Percentiles rank a stretch among this genome's conserved stretches.
phyloP scores from a whole-genome alignment of 2,888 invertebrate species.

The Zygothrica quintamaculata region DNA sequence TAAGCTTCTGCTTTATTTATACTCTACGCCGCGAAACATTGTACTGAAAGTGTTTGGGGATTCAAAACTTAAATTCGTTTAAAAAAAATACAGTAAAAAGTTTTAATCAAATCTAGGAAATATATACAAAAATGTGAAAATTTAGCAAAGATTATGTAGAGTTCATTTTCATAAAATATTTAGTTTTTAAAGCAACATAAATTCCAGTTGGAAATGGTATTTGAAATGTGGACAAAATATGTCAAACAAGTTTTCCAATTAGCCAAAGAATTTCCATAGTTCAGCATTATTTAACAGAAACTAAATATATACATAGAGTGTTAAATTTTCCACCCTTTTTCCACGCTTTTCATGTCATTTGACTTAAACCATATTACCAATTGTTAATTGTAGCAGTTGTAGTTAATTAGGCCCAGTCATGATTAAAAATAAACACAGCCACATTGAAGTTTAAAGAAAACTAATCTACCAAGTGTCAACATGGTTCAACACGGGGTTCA shows the following conservation, averaged over 20 bases:
- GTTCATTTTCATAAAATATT: too few relatives aligned
- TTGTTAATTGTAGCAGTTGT: constrained; percentile 30
- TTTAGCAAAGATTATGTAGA: neutral
- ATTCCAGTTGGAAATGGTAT: too few relatives aligned
- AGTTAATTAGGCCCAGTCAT: constrained; percentile 59
- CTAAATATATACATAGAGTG: neutral
- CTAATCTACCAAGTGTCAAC: constrained; percentile 55
- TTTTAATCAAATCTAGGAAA: neutral
- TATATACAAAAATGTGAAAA: neutral
- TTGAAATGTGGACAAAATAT: too few relatives aligned
- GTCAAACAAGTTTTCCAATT: too few relatives aligned
- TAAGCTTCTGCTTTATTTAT: constrained; percentile 61
- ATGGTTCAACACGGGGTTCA: constrained; percentile 27
- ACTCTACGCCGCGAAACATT: constrained; percentile 24
- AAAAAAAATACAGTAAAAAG: neutral
- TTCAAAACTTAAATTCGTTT: constrained; percentile 16
- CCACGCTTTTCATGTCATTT: constrained; percentile 27
- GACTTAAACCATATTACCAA: constrained; percentile 16
- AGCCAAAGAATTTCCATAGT: too few relatives aligned
- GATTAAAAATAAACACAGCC: constrained; percentile 17
- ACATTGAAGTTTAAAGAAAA: constrained; percentile 19
- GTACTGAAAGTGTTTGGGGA: constrained; percentile 12
- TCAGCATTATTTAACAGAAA: too few relatives aligned
- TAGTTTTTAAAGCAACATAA: too few relatives aligned
- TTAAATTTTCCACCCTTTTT: neutral